Evolutionary conservation across 2,888 invertebrate species (phyloP).

Genomic region (Neoitamus cyanurus): DNA sequence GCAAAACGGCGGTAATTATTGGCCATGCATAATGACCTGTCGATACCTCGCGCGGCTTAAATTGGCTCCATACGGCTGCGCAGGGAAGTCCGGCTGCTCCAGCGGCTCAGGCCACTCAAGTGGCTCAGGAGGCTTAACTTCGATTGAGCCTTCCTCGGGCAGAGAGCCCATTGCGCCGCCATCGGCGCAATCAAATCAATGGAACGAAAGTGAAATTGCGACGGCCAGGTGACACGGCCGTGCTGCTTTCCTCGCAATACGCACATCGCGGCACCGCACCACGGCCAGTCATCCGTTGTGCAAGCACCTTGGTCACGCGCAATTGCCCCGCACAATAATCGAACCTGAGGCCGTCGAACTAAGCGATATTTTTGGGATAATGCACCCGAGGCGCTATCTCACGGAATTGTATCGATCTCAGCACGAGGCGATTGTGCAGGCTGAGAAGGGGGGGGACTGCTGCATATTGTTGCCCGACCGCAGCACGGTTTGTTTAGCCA

Average conservation of each 20-base stretch:
- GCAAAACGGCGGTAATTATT: constrained; percentile 14
- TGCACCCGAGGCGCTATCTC: not conserved
- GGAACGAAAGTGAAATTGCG: constrained; percentile 28
- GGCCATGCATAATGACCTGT: constrained; percentile 25
- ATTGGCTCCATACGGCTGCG: not conserved
- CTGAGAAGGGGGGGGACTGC: not conserved
- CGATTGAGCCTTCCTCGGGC: not conserved
- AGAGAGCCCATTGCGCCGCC: not conserved
- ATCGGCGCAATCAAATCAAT: constrained; percentile 13
- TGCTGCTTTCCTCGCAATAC: not conserved
- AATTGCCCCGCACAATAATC: not conserved
- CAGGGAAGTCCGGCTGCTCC: not conserved
- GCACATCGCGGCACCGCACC: not conserved
- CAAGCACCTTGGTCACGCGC: not conserved
- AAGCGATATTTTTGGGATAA: not conserved
- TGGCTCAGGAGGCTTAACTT: not conserved
- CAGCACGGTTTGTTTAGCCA: not conserved
- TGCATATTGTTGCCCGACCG: not conserved
- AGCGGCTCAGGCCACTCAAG: not conserved
- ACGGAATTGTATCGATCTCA: not conserved
- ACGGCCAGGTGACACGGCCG: not conserved
- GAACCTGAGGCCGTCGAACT: not conserved
- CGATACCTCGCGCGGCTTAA: constrained; percentile 10
- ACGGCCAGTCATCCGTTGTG: not conserved
- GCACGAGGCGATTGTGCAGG: not conserved